phyloP scores from a whole-genome alignment of 37 sponge, comb jelly and placozoan genomes.

The Crambe crambe region DNA sequence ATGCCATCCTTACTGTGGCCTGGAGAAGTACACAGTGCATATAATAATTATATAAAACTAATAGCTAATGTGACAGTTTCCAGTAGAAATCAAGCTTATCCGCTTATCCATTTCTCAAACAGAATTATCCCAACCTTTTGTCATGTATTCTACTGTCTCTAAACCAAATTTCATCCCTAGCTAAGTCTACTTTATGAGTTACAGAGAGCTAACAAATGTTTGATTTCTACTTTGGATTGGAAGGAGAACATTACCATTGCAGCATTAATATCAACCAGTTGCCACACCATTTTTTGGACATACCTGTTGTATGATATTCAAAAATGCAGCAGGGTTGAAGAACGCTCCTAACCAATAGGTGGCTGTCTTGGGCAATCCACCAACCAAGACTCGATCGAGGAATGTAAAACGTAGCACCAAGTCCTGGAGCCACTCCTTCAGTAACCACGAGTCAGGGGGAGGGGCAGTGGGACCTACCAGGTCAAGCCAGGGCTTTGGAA shows the following conservation, averaged over 20 bases:
- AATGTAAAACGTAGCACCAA: conserved; percentile 45
- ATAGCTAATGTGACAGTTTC: no score
- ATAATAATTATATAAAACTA: background rate
- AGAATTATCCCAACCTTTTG: no score
- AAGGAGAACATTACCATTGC: no score
- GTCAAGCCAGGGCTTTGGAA: conserved; percentile 51
- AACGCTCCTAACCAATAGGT: conserved; percentile 80
- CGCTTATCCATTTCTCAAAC: no score
- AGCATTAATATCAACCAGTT: no score
- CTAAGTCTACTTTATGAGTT: no score
- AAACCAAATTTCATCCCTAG: no score
- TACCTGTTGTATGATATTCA: conserved; percentile 77
- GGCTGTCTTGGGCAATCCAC: conserved; percentile 65
- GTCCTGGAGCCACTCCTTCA: conserved; percentile 63
- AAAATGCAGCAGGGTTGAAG: conserved; percentile 61
- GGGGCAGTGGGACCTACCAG: conserved; percentile 48
- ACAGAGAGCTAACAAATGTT: no score
- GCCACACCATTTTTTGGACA: no score
- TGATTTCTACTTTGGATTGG: no score
- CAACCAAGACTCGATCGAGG: conserved; percentile 55
- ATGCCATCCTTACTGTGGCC: background rate
- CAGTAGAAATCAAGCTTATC: no score
- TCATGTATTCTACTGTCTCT: no score
- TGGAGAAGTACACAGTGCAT: background rate
- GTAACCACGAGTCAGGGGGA: conserved; percentile 50